These are phyloP conservation scores for Leguminivora glycinivorella DNA, from an alignment of 1,140 invertebrate genomes.

Conservation along the genomic window DNA sequence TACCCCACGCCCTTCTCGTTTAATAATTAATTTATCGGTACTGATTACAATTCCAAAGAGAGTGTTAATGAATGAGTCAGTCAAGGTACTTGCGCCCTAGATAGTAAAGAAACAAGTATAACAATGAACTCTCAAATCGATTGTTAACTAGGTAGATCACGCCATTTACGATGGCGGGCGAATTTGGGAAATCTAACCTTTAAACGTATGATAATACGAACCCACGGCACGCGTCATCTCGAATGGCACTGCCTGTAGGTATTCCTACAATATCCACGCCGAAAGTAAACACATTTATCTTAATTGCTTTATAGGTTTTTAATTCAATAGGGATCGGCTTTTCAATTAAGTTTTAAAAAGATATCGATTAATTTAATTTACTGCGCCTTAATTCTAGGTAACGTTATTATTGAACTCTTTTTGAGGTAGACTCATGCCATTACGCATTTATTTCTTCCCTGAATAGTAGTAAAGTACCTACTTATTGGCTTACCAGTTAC, in stretches of 20 bases:
- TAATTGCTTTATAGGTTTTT: not conserved
- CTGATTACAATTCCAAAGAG: not conserved
- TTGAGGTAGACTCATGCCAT: too few relatives aligned
- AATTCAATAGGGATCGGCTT: not conserved
- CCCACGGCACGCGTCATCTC: too few relatives aligned
- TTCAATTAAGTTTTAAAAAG: not conserved
- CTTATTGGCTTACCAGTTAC: too few relatives aligned
- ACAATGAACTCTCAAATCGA: not conserved
- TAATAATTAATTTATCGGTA: slow-evolving; percentile 3
- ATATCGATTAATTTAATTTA: too few relatives aligned
- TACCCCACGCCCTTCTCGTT: not conserved
- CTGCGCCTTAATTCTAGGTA: too few relatives aligned
- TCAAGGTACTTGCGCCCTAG: slow-evolving; percentile 1
- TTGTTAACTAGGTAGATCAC: not conserved
- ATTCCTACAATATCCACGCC: not conserved
- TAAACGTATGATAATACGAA: too few relatives aligned
- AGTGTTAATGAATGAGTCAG: not conserved
- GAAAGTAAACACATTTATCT: not conserved
- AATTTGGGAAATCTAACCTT: too few relatives aligned
- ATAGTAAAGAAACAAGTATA: not conserved
- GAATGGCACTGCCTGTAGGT: too few relatives aligned
- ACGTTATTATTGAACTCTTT: too few relatives aligned
- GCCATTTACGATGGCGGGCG: too few relatives aligned
- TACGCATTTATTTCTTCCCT: too few relatives aligned
- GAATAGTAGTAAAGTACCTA: too few relatives aligned